Evolutionary conservation across 2,797 vertebrate species (phyloP).

Genomic region (Melanotaenia maccullochi): DNA sequence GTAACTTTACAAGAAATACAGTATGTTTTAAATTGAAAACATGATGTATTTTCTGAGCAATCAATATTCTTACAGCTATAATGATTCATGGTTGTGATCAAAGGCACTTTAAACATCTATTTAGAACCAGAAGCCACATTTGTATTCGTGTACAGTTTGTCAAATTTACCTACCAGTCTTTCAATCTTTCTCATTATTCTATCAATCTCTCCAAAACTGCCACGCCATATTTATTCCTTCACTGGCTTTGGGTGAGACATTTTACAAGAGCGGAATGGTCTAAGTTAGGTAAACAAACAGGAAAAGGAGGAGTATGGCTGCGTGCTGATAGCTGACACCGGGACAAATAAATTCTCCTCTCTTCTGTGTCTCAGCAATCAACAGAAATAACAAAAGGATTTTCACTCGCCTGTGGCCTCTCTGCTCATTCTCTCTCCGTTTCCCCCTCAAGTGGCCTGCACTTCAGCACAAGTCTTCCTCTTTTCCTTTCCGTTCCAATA

Average conservation of each 20-base stretch:
- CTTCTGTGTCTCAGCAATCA: conserved; percentile 68
- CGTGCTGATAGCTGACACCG: conserved; percentile 51
- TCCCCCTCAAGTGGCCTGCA: conserved; percentile 65
- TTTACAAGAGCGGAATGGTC: conserved; percentile 14
- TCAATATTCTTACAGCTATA: conserved; percentile 39
- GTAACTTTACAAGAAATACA: conserved; percentile 13
- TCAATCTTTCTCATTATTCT: conserved; percentile 36
- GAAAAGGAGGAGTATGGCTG: conserved; percentile 24
- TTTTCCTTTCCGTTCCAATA: conserved; percentile 76
- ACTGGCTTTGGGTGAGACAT: conserved; percentile 26
- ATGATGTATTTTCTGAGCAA: conserved; percentile 19
- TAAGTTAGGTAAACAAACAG: conserved; percentile 61
- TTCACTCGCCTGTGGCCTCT: conserved; percentile 46
- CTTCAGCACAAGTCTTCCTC: conserved; percentile 66
- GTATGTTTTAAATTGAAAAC: conserved; percentile 36
- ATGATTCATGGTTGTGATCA: conserved; percentile 57
- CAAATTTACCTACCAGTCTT: conserved; percentile 31
- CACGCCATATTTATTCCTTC: conserved; percentile 24
- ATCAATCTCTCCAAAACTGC: conserved; percentile 42
- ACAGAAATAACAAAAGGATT: conserved; percentile 74
- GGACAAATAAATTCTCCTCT: conserved; percentile 66
- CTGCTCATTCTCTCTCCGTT: conserved; percentile 35
- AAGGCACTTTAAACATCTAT: conserved; percentile 44
- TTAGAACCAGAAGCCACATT: conserved; percentile 42
- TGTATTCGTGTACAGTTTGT: conserved; percentile 15